These are phyloP conservation scores for Gymnorhina tibicen DNA, from an alignment of 2,113 vertebrate genomes.

Conservation along the genomic window DNA sequence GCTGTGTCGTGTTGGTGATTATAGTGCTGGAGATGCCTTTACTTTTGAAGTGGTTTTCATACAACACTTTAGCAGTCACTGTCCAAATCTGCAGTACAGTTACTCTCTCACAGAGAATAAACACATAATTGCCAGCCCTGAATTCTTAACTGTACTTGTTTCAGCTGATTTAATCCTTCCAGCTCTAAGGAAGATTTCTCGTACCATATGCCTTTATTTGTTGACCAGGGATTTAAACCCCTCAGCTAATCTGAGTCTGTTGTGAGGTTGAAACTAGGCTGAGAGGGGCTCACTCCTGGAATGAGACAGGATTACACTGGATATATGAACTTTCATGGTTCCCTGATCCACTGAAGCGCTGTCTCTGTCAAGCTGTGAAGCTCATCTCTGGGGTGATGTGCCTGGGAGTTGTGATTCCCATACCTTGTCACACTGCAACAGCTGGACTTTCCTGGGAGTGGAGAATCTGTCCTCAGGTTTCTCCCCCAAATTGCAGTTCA, in stretches of 20 bases:
- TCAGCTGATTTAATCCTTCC: background rate
- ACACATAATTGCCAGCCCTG: background rate
- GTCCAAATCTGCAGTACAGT: background rate
- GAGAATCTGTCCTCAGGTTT: background rate
- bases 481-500: background rate
- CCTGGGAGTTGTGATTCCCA: background rate
- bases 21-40: background rate
- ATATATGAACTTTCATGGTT: background rate
- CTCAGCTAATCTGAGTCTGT: background rate
- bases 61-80: background rate
- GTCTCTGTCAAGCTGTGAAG: background rate
- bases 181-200: background rate
- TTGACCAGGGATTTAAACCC: background rate
- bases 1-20: rapidly evolving
- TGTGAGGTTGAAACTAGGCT: background rate
- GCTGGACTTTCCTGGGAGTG: background rate
- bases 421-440: background rate
- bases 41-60: background rate
- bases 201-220: slow-evolving; percentile 43
- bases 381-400: background rate
- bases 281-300: background rate
- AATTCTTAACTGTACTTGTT: background rate
- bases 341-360: background rate
- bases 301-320: background rate
- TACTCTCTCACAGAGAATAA: background rate